Evolutionary conservation across 2,113 vertebrate species (phyloP), one percentile per base, ranked within the genome.

Genomic region (Centropus bengalensis): DNA sequence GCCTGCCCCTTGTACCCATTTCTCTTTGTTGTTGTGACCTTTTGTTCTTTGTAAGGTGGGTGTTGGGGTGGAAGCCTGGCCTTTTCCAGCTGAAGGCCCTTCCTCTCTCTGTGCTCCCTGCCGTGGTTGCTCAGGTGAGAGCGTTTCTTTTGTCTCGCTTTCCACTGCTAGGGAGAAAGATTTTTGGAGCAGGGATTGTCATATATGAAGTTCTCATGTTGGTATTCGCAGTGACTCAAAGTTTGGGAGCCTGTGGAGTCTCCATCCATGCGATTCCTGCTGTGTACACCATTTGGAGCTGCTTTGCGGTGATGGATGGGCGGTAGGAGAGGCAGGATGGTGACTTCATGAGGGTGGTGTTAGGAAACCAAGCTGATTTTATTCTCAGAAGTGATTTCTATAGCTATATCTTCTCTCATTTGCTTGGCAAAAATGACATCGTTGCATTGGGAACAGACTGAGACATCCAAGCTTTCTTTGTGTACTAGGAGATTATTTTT

Each of bases 1-100:
- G 28, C 0, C 0, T 36, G n/a, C 47, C 58, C 52, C 38, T 74
- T 0, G 0, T 5, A 4, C 55, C 47, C 4, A 1, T 82, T 81
- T 63, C 54, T 32, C 83, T 88, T 80, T 79, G 45, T 87, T 81
- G 52, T 77, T 56, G 22, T 63, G 69, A 81, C 63, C 83, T 88
- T 73, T 85, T 87, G 62, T 56, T 67, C 42, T 69, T 7, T 30
- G 4, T 13, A 32, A 49, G 79, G 16, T 78, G 89, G 67, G 47
- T 52, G 20, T 27, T 73, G n/a, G 5, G 17, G 40, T 26, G 2
- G 1, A 5, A 4, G 7, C 4, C 4, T 44, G 82, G 80, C 64
- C 58, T 44, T 86, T 73, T 33, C 64, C 75, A 52, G 38, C 76
- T 86, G 71, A 66, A 75, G 8, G 23, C 27, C 17, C 33, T 69